Evolutionary conservation across 2,888 invertebrate species (phyloP).

Genomic region (Pachliopta kotzebuea): DNA sequence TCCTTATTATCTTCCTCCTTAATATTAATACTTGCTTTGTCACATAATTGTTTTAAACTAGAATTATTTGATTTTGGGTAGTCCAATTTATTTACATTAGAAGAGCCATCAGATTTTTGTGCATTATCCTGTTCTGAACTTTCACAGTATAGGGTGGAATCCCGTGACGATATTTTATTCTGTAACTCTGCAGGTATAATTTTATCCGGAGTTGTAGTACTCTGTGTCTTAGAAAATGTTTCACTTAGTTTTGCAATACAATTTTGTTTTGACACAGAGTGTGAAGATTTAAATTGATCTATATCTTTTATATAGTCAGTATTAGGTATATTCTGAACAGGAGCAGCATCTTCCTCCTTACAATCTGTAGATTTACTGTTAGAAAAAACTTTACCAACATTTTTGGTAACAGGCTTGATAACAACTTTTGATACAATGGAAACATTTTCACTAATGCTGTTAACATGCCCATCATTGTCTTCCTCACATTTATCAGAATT

Average conservation of each 20-base stretch:
- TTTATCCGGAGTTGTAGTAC: not conserved
- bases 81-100: conserved; percentile 27
- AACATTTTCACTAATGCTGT: conserved; percentile 48
- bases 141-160: conserved; percentile 5
- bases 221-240: conserved; percentile 7
- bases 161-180: conserved; percentile 12
- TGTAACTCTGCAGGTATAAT: not conserved
- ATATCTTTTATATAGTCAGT: not conserved
- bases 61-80: conserved; percentile 37
- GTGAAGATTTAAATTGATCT: not conserved
- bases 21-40: conserved; percentile 2
- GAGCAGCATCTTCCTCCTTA: conserved; percentile 6
- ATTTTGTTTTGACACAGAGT: conserved; percentile 36
- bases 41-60: conserved; percentile 30
- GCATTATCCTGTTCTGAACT: conserved; percentile 4
- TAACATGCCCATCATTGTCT: conserved; percentile 46
- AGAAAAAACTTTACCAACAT: conserved; percentile 33
- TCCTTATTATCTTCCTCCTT: conserved; percentile 5
- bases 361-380: conserved; percentile 29
- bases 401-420: conserved; percentile 56
- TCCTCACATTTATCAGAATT: conserved; percentile 20
- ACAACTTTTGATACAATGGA: conserved; percentile 53
- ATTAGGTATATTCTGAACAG: conserved; percentile 8
- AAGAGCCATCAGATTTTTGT: conserved; percentile 17
- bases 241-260: conserved; percentile 36